phyloP scores from a whole-genome alignment of 2,113 vertebrate genomes.

The Boleophthalmus pectinirostris region DNA sequence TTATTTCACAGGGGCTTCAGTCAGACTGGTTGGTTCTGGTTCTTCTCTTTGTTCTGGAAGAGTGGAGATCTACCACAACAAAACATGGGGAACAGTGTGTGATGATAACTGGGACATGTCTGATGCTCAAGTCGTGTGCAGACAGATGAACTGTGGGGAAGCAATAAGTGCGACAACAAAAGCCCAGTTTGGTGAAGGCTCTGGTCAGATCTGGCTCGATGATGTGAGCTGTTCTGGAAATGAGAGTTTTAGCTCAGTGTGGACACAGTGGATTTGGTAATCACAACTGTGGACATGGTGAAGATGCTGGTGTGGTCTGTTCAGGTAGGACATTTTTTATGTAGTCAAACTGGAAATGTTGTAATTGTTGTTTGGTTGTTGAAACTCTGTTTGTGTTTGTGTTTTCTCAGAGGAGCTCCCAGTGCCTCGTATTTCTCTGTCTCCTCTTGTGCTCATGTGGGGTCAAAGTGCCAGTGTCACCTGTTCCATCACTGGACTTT shows the following conservation, averaged over 20 bases:
- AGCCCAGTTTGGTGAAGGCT: background rate
- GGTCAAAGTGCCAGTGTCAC: constrained; percentile 7
- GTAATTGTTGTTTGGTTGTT: background rate
- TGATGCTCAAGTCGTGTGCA: background rate
- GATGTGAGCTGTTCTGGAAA: background rate
- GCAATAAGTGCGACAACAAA: background rate
- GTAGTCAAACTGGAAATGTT: background rate
- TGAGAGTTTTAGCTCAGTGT: background rate
- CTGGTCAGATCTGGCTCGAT: background rate
- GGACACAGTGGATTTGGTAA: background rate
- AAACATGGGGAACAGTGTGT: background rate
- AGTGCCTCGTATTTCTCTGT: constrained; percentile 14
- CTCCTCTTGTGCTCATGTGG: constrained; percentile 3
- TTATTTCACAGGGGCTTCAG: too few relatives aligned
- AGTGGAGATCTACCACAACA: background rate
- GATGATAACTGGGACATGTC: background rate
- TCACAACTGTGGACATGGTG: background rate
- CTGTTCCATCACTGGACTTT: constrained; percentile 3
- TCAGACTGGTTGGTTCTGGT: background rate
- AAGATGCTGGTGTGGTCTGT: background rate
- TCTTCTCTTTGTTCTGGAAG: background rate
- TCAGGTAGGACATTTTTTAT: background rate
- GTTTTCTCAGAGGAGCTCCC: background rate
- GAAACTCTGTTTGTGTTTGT: background rate
- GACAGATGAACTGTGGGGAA: background rate